Evolutionary conservation across 2,888 invertebrate genomes (phyloP), one percentile per base, ranked within the genome.

Genomic region (Apoda limacodes): DNA sequence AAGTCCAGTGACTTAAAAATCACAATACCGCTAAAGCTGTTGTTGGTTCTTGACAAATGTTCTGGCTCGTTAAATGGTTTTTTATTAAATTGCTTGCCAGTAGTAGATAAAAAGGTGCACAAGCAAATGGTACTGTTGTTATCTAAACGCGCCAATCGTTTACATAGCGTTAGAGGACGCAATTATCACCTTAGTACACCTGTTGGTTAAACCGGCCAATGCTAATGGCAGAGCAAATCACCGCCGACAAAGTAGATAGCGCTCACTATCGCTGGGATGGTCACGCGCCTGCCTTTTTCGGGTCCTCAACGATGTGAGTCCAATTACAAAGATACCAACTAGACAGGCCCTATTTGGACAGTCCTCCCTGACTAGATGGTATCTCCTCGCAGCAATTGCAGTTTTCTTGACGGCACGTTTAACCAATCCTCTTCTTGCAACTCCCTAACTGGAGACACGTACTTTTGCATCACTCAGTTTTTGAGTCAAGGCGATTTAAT

Each of bases 141-240:
- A 69, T 68, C 69, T 68, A 51, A 60, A 60, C 50, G 53, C 55
- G 53, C 48, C 52, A 50, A 60, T 61, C 53, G 63, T 51, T 59
- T 57, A 50, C 55, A 47, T 48, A 44, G 43, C 43, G 50, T 48
- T 52, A 46, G 52, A 59, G 52, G 57, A 57, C 52, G 54, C 59
- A 59, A 62, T 67, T 64, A 66, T 60, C 62, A 58, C 61, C 51
- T 51, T 32, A 30, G 43, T 46, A 59, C 67, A 66, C 66, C 63
- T 66, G 67, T 55, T 52, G 33, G 33, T 35, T 34, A 27, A 35
- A n/a, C n/a, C 42, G 43, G 39, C 40, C 41, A 50, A 55, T 52
- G 57, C 52, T 56, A 61, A 65, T 62, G 46, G 44, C 30, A 35
- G 38, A 34, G 42, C 51, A 52, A 48, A 46, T 46, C 49, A 48